Evolutionary conservation across 2,113 vertebrate species (phyloP).

Genomic region (Catagonus wagneri): DNA sequence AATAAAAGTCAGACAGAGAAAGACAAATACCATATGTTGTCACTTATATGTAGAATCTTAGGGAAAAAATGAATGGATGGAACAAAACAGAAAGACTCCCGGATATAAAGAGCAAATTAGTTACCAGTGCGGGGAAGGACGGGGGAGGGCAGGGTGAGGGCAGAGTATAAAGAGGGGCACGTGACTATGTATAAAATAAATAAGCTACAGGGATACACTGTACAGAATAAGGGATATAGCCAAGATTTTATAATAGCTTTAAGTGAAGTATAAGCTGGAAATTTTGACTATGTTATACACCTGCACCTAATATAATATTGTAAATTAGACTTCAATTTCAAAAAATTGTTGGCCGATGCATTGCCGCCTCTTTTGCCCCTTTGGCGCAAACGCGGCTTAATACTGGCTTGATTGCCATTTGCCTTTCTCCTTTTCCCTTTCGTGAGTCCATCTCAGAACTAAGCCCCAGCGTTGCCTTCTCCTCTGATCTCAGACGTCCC

Average conservation of each 20-base stretch:
- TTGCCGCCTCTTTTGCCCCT: not conserved
- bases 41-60: not conserved
- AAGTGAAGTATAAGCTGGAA: not conserved
- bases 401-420: not conserved
- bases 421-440: not conserved
- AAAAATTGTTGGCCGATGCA: not conserved
- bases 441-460: fast-evolving
- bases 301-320: not conserved
- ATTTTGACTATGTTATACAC: not conserved
- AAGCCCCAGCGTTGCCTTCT: not conserved
- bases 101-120: not conserved
- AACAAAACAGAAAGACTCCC: not conserved
- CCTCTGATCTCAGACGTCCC: not conserved
- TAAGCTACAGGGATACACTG: not conserved
- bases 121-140: not conserved
- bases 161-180: not conserved
- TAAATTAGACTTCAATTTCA: not conserved
- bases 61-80: not conserved
- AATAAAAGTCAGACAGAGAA: not conserved
- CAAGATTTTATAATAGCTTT: not conserved
- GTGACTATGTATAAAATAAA: not conserved
- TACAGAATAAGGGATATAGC: not conserved
- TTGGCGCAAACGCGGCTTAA: not conserved
- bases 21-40: not conserved
- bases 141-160: not conserved